Conservation (phyloP, 2,888 invertebrate genomes). For the Kuschelorhynchus macadamiae region DNA sequence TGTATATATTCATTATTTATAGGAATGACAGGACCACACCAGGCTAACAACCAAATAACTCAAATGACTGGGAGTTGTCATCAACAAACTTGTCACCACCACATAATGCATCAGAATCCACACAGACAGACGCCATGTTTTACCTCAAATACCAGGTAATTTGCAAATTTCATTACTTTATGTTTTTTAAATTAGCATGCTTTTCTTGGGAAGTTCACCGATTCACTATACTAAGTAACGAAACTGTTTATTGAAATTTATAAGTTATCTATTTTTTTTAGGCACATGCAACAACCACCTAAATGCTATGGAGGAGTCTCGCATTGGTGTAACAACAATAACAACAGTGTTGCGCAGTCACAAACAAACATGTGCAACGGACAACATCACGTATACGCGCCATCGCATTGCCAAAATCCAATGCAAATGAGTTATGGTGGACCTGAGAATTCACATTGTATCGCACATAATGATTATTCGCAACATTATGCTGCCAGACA, state of each 20-base stretch:
- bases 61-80: constrained; percentile 48
- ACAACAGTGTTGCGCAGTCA: neutral
- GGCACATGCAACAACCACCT: constrained; percentile 26
- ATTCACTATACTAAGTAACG: no score
- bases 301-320: constrained; percentile 35
- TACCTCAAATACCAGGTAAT: constrained; percentile 51
- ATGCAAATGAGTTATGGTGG: constrained; percentile 24
- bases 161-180: neutral
- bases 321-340: constrained; percentile 39
- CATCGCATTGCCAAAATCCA: constrained; percentile 33
- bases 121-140: constrained; percentile 56
- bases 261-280: no score
- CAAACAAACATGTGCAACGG: constrained; percentile 27
- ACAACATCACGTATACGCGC: constrained; percentile 29
- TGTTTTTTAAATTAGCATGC: neutral
- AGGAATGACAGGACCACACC: constrained; percentile 3
- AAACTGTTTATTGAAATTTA: no score
- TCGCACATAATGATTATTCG: constrained; percentile 19
- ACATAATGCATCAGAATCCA: constrained; percentile 51
- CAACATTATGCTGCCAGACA: constrained; percentile 12
- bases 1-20: neutral
- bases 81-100: constrained; percentile 42
- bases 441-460: constrained; percentile 11
- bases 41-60: constrained; percentile 45
- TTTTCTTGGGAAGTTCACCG: no score